Percentiles rank a stretch among this genome's conserved stretches.
These are phyloP conservation scores for Xiphophorus maculatus DNA, from an alignment of 2,113 vertebrate genomes.

Conservation along the genomic window DNA sequence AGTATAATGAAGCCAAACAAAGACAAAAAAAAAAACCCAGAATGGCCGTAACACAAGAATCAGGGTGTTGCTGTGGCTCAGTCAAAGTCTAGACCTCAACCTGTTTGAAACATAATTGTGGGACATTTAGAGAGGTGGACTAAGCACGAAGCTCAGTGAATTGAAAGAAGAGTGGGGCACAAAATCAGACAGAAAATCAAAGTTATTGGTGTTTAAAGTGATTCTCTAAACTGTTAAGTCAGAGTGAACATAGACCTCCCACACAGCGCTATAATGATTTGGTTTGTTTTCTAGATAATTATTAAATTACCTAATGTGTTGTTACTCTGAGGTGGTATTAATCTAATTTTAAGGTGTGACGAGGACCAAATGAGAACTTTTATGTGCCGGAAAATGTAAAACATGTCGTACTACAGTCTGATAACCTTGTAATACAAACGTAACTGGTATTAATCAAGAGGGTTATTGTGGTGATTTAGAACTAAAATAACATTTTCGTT, in stretches of 20 bases:
- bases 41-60: not conserved
- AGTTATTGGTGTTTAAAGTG: not conserved
- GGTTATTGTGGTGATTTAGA: no score
- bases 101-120: not conserved
- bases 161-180: not conserved
- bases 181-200: no score
- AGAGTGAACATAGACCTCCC: not conserved
- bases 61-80: not conserved
- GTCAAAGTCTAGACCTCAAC: not conserved
- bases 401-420: no score
- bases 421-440: no score
- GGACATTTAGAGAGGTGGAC: not conserved
- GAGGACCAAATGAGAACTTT: not conserved
- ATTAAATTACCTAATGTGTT: not conserved
- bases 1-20: no score
- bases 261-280: not conserved
- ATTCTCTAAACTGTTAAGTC: not conserved
- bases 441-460: no score
- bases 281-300: no score
- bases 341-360: not conserved
- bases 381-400: not conserved
- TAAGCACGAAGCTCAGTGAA: not conserved
- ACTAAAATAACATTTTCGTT: no score
- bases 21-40: not conserved
- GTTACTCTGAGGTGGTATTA: not conserved